Conservation (phyloP, 2,888 invertebrate genomes). For the Cryptosula pallasiana region DNA sequence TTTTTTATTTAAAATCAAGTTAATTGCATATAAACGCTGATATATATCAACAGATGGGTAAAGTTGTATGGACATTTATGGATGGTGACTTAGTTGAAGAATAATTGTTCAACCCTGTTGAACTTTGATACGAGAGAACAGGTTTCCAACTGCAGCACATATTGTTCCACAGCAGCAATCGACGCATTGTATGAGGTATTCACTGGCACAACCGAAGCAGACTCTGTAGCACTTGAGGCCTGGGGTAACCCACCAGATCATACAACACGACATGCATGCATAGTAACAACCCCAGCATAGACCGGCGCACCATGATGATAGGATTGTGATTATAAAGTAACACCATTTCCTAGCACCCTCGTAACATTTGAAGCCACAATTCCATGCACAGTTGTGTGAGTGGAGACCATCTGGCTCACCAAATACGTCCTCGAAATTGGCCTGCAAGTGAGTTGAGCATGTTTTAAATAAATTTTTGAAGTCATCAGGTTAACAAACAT, state of each 20-base stretch:
- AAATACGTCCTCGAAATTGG: conserved; percentile 26
- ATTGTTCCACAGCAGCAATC: background rate
- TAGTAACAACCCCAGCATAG: conserved; percentile 27
- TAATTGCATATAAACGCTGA: too few relatives aligned
- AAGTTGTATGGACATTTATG: too few relatives aligned
- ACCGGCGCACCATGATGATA: conserved; percentile 23
- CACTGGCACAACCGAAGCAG: too few relatives aligned
- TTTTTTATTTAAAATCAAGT: too few relatives aligned
- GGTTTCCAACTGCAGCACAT: background rate
- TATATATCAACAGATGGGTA: too few relatives aligned
- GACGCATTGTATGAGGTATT: too few relatives aligned
- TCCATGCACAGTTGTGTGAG: conserved; percentile 26
- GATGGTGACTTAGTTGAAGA: too few relatives aligned
- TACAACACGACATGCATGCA: conserved; percentile 59
- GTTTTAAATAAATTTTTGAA: too few relatives aligned
- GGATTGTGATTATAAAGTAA: conserved; percentile 25
- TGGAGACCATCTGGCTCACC: conserved; percentile 26
- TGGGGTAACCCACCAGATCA: conserved; percentile 56
- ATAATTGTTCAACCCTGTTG: background rate
- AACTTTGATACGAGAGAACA: background rate
- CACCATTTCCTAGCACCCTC: conserved; percentile 21
- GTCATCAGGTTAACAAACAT: too few relatives aligned
- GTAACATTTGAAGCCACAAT: conserved; percentile 25
- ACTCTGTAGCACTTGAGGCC: conserved; percentile 54
- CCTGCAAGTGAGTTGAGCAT: conserved; percentile 28